These are phyloP conservation scores for Drosophila truncata DNA, from an alignment of 1,140 invertebrate genomes.

Conservation along the genomic window DNA sequence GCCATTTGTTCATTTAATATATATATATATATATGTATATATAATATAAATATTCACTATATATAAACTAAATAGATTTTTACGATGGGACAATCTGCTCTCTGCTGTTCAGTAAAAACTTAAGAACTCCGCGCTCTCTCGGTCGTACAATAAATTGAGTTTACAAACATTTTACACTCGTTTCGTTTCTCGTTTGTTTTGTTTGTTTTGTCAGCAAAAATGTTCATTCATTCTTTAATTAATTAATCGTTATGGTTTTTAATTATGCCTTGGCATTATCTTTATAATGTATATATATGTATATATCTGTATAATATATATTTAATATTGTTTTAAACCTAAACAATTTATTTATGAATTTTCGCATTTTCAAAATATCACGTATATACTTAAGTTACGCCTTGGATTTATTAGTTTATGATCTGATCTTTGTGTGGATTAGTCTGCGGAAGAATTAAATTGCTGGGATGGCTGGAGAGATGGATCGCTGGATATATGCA, in stretches of 20 bases:
- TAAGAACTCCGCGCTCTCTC: slow-evolving; percentile 57
- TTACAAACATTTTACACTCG: slow-evolving; percentile 63
- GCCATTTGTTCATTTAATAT: slow-evolving; percentile 73
- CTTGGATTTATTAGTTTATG: slow-evolving; percentile 79
- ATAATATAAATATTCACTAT: slow-evolving; percentile 67
- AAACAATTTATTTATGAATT: slow-evolving; percentile 84
- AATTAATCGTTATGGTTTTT: slow-evolving; percentile 56
- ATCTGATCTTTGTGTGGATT: slow-evolving; percentile 36
- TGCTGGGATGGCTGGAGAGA: slow-evolving; percentile 52
- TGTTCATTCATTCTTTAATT: slow-evolving; percentile 68
- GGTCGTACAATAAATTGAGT: slow-evolving; percentile 74
- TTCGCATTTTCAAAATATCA: slow-evolving; percentile 82
- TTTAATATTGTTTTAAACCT: slow-evolving; percentile 72
- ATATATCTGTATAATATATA: slow-evolving; percentile 61
- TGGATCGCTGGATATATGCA: slow-evolving; percentile 4
- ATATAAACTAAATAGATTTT: slow-evolving; percentile 83
- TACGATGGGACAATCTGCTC: slow-evolving; percentile 79
- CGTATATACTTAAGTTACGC: slow-evolving; percentile 85
- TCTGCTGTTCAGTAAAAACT: slow-evolving; percentile 67
- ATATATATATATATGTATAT: slow-evolving; percentile 58
- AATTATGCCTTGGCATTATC: slow-evolving; percentile 65
- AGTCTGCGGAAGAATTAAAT: slow-evolving; percentile 60
- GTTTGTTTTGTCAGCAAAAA: slow-evolving; percentile 71
- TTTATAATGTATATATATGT: slow-evolving; percentile 62
- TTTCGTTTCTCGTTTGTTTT: slow-evolving; percentile 30